phyloP scores from a whole-genome alignment of 2,888 invertebrate genomes.

The Leucozona laternaria region DNA sequence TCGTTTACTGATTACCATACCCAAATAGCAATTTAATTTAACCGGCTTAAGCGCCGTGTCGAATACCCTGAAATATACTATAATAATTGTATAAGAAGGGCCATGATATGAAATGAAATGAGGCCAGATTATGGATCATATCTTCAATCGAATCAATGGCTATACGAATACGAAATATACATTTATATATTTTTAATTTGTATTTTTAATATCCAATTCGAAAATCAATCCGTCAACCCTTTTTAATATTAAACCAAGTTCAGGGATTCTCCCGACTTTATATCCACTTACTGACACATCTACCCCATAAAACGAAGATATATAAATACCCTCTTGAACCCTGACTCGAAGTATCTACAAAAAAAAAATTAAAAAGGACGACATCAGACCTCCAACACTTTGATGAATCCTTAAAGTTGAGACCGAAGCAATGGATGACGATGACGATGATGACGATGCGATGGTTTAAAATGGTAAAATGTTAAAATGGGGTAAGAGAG shows the following conservation, averaged over 20 bases:
- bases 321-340: not conserved
- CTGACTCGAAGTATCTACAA: not conserved
- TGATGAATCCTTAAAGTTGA: conserved; percentile 42
- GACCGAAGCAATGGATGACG: conserved; percentile 3
- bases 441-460: conserved; percentile 10
- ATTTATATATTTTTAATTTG: conserved; percentile 29
- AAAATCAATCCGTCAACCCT: conserved; percentile 67
- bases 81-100: conserved; percentile 42
- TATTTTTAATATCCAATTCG: conserved; percentile 20
- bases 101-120: conserved; percentile 34
- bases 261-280: not conserved
- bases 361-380: not conserved
- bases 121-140: conserved; percentile 55
- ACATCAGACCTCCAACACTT: conserved; percentile 5
- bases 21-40: conserved; percentile 48
- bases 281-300: not conserved
- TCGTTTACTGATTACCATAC: conserved; percentile 48
- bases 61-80: not conserved
- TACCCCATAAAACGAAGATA: not conserved
- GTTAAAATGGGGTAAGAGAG: conserved; percentile 12
- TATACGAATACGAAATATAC: not conserved
- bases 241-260: conserved; percentile 24
- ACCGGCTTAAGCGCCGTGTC: not conserved
- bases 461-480: conserved; percentile 1
- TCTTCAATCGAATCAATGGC: conserved; percentile 17